Evolutionary conservation across 2,888 invertebrate genomes (phyloP).

Genomic region (Heliconius hortense): DNA sequence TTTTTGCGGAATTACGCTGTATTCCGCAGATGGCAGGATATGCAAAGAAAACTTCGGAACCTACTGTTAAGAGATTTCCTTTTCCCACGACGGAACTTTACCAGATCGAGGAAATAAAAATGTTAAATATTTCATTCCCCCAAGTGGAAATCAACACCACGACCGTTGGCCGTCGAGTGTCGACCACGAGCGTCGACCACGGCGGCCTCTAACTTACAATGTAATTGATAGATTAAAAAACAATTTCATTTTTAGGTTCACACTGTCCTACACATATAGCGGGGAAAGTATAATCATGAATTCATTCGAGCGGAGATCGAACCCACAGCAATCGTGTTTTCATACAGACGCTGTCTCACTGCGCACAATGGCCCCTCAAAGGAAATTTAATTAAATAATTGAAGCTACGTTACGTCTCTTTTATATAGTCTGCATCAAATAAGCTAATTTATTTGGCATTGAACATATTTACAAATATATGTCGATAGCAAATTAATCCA

Average conservation of each 20-base stretch:
- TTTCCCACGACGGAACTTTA: neutral
- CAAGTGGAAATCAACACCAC: neutral
- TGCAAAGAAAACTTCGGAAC: neutral
- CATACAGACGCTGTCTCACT: neutral
- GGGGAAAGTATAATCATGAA: too few species aligned
- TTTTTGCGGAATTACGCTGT: too few species aligned
- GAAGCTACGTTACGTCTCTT: neutral
- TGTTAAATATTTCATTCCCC: neutral
- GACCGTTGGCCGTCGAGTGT: too few species aligned
- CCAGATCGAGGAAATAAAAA: too few species aligned
- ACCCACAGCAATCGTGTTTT: neutral
- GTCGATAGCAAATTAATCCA: slow-evolving; percentile 11
- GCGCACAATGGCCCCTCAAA: neutral
- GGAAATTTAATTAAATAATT: neutral
- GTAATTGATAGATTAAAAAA: too few species aligned
- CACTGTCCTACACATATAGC: too few species aligned
- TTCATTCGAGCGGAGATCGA: neutral
- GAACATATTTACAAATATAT: neutral
- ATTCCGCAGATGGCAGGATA: neutral
- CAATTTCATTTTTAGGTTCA: too few species aligned
- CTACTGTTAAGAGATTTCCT: neutral
- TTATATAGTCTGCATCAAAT: neutral
- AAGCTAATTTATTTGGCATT: slow-evolving; percentile 1
- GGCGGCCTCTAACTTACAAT: too few species aligned
- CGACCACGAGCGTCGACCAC: too few species aligned